Conservation (phyloP, 2,113 vertebrate genomes). For the Ctenodactylus gundi region DNA sequence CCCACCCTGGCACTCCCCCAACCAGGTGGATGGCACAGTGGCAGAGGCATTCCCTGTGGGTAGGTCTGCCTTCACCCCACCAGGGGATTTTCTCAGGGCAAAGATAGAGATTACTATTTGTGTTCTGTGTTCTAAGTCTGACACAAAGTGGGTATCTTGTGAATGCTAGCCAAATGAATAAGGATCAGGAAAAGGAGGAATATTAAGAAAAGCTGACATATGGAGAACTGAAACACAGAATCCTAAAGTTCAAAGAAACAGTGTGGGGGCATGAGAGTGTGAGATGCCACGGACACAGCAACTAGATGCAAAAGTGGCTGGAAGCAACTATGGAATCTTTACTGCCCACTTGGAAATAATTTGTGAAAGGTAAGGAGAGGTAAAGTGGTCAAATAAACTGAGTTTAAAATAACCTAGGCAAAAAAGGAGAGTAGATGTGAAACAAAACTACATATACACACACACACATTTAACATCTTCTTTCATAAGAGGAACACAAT, state of each 20-base stretch:
- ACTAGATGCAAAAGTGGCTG: neutral
- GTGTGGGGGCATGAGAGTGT: too few species aligned
- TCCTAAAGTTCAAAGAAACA: conserved; percentile 20
- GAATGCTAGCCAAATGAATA: conserved; percentile 7
- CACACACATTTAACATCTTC: neutral
- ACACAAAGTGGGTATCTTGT: neutral
- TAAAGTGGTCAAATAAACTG: neutral
- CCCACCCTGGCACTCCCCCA: neutral
- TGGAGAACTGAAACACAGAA: neutral
- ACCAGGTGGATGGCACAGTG: neutral
- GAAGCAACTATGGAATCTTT: neutral
- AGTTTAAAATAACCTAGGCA: neutral
- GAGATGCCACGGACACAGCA: neutral
- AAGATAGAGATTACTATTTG: neutral
- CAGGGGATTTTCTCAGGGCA: neutral
- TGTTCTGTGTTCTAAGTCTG: neutral
- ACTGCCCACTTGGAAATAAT: conserved; percentile 3
- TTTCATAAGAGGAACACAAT: neutral
- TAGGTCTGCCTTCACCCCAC: neutral
- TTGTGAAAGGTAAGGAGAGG: neutral
- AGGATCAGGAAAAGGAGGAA: neutral
- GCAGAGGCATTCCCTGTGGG: too few species aligned
- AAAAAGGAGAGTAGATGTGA: neutral
- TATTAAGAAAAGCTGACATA: neutral
- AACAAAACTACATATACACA: neutral